Evolutionary conservation across 2,113 vertebrate species (phyloP).

Genomic region (Alosa alosa): DNA sequence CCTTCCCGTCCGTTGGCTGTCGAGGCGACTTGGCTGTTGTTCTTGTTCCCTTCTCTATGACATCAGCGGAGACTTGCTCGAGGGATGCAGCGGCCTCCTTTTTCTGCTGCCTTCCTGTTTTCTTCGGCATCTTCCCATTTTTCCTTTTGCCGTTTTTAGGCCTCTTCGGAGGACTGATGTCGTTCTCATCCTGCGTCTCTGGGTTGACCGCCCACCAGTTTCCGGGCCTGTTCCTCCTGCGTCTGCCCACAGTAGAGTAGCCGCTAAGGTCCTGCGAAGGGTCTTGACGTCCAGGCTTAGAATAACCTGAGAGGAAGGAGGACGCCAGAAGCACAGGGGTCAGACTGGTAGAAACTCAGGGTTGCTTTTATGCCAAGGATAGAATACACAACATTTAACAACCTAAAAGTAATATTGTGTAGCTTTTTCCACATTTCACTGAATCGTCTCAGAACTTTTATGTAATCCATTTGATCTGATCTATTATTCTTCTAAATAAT

Average conservation of each 20-base stretch:
- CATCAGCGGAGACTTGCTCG: neutral
- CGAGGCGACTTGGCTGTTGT: neutral
- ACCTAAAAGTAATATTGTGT: neutral
- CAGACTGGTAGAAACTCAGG: neutral
- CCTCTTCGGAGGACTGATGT: slow-evolving; percentile 30
- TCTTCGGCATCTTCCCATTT: slow-evolving; percentile 25
- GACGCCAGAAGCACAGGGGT: neutral
- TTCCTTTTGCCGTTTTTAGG: slow-evolving; percentile 12
- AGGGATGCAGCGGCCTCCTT: neutral
- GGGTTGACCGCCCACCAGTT: slow-evolving; percentile 58
- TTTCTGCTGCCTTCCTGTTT: slow-evolving; percentile 19
- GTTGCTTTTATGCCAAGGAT: neutral
- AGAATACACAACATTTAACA: too few relatives aligned
- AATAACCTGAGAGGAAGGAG: neutral
- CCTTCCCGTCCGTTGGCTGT: neutral
- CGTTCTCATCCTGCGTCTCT: slow-evolving; percentile 22
- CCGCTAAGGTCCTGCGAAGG: neutral
- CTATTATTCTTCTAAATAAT: too few relatives aligned
- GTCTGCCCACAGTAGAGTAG: slow-evolving; percentile 33
- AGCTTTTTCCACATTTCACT: neutral
- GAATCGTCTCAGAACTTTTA: too few relatives aligned
- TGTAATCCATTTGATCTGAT: too few relatives aligned
- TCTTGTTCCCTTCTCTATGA: neutral
- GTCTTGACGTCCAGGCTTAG: slow-evolving; percentile 6
- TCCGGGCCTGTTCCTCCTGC: slow-evolving; percentile 53